Base-by-base conservation (phyloP, 2,113 vertebrate species). In the Orthochromis malagaraziensis region DNA sequence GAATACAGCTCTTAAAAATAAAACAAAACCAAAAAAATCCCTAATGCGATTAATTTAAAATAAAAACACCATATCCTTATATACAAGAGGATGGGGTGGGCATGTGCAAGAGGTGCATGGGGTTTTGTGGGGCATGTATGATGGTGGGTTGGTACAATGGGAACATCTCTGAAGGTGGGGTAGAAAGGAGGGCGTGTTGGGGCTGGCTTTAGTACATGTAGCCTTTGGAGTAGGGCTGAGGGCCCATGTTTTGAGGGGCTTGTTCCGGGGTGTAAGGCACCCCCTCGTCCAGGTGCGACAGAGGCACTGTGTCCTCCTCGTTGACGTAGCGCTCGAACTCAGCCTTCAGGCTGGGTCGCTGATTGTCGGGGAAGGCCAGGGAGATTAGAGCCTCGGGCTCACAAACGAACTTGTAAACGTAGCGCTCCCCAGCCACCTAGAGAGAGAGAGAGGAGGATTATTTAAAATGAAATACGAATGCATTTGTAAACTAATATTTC, bases 341-440 rank as follows among this genome's bases (percentile, higher is more conserved):
- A 0, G 97, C 97, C 95, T 97, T 98, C 93, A 98, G 96, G 51
- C 97, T 90, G 7, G 98, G 98, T 88, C 98, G 97, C 95, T 98
- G 98, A 92, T 97, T 97, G 91, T 99, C 98, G 0, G 98, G 98
- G 94, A 99, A 98, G 83, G 99, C 98, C 96, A 99, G 95, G 1
- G 98, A 99, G 95, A 99, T 98, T 83, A 99, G 94, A 1, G 98
- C 98, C 86, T 99, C 97, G 0, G 99, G 99, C 95, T 99, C 98
- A 1, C 99, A 99, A 82, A 99, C 98, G 2, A 99, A 99, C 96
- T 98, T 99, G 97, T 99, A 99, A 94, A 99, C 99, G 0, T 99
- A 99, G 89, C 99, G 98, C 91, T 99, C 99, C 0, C 99, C 99
- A 0, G 99, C 98, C 95, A 99, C 99, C 98, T 99, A 90, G 16